Evolutionary conservation across 2,113 vertebrate genomes (phyloP).

Genomic region (Cacatua alba): DNA sequence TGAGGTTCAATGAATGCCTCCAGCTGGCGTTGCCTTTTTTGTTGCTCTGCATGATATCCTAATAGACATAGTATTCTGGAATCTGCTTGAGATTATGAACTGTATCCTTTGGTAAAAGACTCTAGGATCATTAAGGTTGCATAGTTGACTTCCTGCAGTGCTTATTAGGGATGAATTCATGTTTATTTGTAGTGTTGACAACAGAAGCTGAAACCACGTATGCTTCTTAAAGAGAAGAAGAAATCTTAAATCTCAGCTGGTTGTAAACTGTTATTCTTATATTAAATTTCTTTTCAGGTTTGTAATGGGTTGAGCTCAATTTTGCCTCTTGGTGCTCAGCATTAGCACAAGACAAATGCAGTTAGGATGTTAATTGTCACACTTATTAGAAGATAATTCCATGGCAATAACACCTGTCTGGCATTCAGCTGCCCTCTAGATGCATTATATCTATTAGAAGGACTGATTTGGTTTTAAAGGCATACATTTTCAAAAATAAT

Average conservation of each 20-base stretch:
- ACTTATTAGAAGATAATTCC: constrained; percentile 2
- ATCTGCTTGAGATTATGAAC: constrained; percentile 20
- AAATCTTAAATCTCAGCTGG: background rate
- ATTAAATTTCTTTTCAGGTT: background rate
- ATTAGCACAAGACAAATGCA: background rate
- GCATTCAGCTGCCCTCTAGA: background rate
- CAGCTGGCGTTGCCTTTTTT: constrained; percentile 17
- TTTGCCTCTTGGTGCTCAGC: background rate
- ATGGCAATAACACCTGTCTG: background rate
- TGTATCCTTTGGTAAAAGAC: constrained; percentile 11
- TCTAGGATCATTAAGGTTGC: constrained; percentile 8
- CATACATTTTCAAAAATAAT: background rate
- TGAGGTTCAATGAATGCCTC: constrained; percentile 3
- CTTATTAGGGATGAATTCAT: constrained; percentile 16
- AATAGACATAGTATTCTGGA: constrained; percentile 28
- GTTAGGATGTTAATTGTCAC: constrained; percentile 12
- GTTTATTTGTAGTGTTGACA: constrained; percentile 17
- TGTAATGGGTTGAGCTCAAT: background rate
- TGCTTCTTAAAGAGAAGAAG: background rate
- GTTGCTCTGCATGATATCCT: background rate
- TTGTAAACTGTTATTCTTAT: background rate
- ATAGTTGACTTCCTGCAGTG: constrained; percentile 6
- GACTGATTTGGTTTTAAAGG: background rate
- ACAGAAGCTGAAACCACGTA: background rate
- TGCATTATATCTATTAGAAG: background rate